Evolutionary conservation across 1,140 invertebrate species (phyloP).

Genomic region (Bilobella aurantiaca): DNA sequence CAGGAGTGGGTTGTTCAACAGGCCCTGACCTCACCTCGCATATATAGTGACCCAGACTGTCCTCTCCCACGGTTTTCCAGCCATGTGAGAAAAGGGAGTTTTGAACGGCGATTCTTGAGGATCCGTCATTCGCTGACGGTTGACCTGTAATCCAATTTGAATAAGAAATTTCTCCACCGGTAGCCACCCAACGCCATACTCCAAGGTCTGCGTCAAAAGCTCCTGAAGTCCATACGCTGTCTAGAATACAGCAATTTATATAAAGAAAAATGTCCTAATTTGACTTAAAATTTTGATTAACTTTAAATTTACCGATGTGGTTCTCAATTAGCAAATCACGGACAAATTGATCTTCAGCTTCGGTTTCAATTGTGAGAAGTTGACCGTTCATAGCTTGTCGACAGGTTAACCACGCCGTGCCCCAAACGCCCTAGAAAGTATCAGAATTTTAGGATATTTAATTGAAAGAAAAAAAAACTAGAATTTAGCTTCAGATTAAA

Average conservation of each 20-base stretch:
- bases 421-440: not conserved
- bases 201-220: not conserved
- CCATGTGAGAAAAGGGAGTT: not conserved
- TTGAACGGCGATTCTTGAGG: not conserved
- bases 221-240: not conserved
- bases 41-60: not conserved
- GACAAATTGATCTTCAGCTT: not conserved
- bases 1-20: not conserved
- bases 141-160: not conserved
- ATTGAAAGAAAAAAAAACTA: no score
- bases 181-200: not conserved
- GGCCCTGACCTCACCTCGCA: not conserved
- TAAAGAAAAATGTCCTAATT: no score
- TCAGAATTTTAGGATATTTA: no score
- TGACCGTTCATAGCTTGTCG: not conserved
- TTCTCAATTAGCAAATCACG: not conserved
- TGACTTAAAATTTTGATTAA: not conserved
- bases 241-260: no score
- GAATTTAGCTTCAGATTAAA: no score
- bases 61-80: no score
- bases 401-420: not conserved
- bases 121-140: not conserved
- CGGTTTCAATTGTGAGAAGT: not conserved
- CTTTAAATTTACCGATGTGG: not conserved
- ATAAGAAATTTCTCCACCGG: not conserved